Percentiles rank a stretch among this genome's conserved stretches.
Conservation (phyloP, 2,797 vertebrate genomes). For the Gymnopithys bicolor region DNA sequence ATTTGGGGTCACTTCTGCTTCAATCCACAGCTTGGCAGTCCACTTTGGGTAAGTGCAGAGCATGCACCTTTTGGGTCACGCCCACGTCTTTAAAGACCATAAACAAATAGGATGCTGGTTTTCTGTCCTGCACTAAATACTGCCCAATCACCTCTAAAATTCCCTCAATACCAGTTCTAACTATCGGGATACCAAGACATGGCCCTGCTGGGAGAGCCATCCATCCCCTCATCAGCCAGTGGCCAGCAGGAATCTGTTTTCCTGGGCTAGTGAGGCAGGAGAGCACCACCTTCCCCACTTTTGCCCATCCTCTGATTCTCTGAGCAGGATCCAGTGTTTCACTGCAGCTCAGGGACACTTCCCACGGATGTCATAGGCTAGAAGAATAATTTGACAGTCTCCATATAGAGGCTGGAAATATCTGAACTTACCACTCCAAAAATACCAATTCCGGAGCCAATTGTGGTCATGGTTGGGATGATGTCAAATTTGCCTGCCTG, state of each 20-base stretch:
- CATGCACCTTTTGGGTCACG: rapidly evolving
- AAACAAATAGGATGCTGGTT: background rate
- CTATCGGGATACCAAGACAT: background rate
- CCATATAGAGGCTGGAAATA: background rate
- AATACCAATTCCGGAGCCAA: slow-evolving; percentile 97
- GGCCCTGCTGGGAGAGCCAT: background rate
- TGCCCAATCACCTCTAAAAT: background rate
- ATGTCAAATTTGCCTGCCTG: slow-evolving; percentile 97
- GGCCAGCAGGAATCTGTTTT: background rate
- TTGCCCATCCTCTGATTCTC: background rate
- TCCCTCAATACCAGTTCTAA: background rate
- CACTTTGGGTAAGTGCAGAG: background rate
- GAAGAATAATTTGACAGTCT: background rate
- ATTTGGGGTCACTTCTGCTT: background rate
- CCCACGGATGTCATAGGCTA: background rate
- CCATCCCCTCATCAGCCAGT: background rate
- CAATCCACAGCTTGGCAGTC: background rate
- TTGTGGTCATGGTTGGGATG: slow-evolving; percentile 94
- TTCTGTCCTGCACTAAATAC: background rate
- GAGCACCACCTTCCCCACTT: background rate
- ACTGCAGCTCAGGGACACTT: background rate
- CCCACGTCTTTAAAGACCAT: background rate
- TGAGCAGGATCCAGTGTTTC: background rate
- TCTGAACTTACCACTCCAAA: slow-evolving; percentile 92
- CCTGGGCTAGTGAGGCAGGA: background rate